Evolutionary conservation across 2,113 vertebrate species (phyloP).

Genomic region (Amblyopsis rosae): DNA sequence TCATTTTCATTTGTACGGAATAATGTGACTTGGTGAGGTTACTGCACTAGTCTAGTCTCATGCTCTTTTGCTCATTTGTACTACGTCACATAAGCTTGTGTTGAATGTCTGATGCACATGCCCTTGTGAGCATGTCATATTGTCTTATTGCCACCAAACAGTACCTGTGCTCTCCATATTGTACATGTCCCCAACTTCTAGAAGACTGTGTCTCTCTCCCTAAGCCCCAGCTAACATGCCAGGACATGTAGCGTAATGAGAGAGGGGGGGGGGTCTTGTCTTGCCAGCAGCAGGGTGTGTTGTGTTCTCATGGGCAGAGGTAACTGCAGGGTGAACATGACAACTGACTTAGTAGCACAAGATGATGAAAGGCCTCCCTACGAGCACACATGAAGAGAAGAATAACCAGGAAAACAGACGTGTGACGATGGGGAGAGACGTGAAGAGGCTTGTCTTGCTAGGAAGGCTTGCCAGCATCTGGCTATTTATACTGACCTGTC

Average conservation of each 20-base stretch:
- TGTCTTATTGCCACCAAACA: no score
- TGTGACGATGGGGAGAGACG: conserved; percentile 18
- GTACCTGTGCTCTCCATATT: conserved; percentile 17
- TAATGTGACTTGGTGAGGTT: no score
- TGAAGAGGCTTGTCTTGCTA: conserved; percentile 22
- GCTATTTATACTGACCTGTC: conserved; percentile 63
- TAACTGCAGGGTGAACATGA: conserved; percentile 42
- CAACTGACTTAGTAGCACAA: conserved; percentile 12
- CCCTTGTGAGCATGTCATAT: no score
- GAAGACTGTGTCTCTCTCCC: background rate
- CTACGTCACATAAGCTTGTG: no score
- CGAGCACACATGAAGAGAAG: conserved; percentile 19
- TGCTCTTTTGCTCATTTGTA: no score
- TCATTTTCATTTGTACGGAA: no score
- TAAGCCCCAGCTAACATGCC: conserved; percentile 49
- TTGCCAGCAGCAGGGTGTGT: background rate
- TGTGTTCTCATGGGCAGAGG: conserved; percentile 32
- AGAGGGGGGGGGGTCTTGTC: background rate
- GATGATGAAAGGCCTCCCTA: background rate
- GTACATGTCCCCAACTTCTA: background rate
- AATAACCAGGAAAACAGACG: conserved; percentile 3
- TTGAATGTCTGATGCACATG: background rate
- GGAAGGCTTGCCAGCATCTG: conserved; percentile 45
- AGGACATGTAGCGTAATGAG: conserved; percentile 47
- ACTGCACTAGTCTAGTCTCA: no score